Evolutionary conservation across 2,888 invertebrate species (phyloP).

Genomic region (Hydropsyche betteni): DNA sequence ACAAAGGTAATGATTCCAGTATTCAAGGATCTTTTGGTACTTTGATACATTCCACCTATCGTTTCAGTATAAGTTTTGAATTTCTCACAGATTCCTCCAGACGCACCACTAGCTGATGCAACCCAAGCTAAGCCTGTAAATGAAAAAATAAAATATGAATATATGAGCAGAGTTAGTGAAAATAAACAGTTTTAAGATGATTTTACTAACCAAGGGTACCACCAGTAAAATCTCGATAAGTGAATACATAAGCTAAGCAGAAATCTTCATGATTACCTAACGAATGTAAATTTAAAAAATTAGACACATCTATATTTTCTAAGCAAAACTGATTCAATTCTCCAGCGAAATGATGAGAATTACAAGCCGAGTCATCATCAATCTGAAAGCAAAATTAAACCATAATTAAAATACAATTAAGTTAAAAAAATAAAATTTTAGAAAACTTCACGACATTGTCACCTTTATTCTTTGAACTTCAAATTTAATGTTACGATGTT

Average conservation of each 20-base stretch:
- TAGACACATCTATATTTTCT: slow-evolving; percentile 98
- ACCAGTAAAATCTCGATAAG: slow-evolving; percentile 96
- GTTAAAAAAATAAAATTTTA: not conserved
- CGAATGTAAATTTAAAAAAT: slow-evolving; percentile 97
- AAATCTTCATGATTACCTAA: slow-evolving; percentile 97
- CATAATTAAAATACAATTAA: slow-evolving; percentile 40
- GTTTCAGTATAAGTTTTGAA: slow-evolving; percentile 98
- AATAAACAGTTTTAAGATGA: not conserved
- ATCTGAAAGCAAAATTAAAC: slow-evolving; percentile 70
- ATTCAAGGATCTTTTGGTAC: slow-evolving; percentile 93
- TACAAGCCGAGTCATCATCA: slow-evolving; percentile 88
- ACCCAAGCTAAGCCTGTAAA: slow-evolving; percentile 94
- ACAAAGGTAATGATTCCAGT: slow-evolving; percentile 99
- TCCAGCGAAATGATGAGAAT: slow-evolving; percentile 61
- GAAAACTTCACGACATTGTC: slow-evolving; percentile 28
- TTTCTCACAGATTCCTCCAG: slow-evolving; percentile 98
- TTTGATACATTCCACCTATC: slow-evolving; percentile 92
- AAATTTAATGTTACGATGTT: slow-evolving; percentile 95
- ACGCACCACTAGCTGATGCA: slow-evolving; percentile 95
- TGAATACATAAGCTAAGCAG: slow-evolving; percentile 99
- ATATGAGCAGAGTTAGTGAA: not conserved
- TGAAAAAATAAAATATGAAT: not conserved
- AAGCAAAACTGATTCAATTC: slow-evolving; percentile 91
- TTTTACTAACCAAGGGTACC: slow-evolving; percentile 78
- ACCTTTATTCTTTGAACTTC: slow-evolving; percentile 82